Base-by-base conservation (phyloP, 1,140 invertebrate species). In the Magallana gigas region DNA sequence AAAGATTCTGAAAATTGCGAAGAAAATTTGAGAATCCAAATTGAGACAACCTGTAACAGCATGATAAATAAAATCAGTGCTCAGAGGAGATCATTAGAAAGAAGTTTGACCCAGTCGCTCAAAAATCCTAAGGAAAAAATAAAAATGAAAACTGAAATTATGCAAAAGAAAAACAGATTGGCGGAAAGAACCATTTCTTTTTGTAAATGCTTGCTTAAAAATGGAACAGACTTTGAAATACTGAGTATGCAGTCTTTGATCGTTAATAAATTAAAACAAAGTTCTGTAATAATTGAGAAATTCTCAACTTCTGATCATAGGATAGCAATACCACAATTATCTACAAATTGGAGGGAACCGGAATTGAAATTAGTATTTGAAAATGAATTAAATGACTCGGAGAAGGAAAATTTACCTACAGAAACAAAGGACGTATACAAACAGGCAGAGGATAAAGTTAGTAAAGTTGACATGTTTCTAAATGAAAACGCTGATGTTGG, bases 141-240 rank as follows among this genome's bases (percentile, higher is more conserved):
- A 56, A 29, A 48, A 81, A 81, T 12, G 23, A 11, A 36, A 48
- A 81, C n/a, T 11, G 48, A 56, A 48, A 29, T 14, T 11, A 36
- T 11, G 14, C 18, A 81, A 48, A 56, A 81, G 0, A 81, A 29
- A 56, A 14, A 6, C 5, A 36, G 16, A 23, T 7, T 23, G 23
- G 23, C 23, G 23, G 23, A 23, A 23, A 81, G 29, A 1, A 48
- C 16, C 29, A 29, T 16, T 36, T 16, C 23, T 36, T 81, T 81
- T 81, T 81, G 76, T 29, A 36, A 81, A 81, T 23, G 11, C 14
- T 4, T 81, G 29, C 29, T 81, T 16, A 81, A 16, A 81, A 11
- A 81, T 81, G 76, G 76, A 81, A 36, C 48, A 81, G 76, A 81
- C 14, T 9, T 36, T 48, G 76, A 81, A 81, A 81, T 81, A 16